These are phyloP conservation scores for Lysandra bellargus DNA, from an alignment of 2,888 invertebrate species.

Conservation along the genomic window DNA sequence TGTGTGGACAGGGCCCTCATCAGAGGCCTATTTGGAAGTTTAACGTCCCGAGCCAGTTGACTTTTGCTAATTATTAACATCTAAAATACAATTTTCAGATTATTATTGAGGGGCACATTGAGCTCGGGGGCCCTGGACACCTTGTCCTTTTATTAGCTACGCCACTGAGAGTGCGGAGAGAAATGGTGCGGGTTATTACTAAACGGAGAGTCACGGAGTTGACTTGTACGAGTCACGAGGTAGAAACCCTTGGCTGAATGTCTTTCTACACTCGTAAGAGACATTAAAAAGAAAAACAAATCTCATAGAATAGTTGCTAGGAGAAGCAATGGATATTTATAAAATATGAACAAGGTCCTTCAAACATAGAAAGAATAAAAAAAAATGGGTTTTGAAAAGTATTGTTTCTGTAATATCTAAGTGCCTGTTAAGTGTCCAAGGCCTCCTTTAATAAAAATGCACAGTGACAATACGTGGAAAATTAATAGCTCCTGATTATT, in stretches of 20 bases:
- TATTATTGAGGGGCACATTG: too few relatives aligned
- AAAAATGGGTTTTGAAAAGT: too few relatives aligned
- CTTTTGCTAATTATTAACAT: too few relatives aligned
- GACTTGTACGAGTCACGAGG: conserved; percentile 67
- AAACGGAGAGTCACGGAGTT: conserved; percentile 61
- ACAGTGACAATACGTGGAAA: too few relatives aligned
- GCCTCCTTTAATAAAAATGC: too few relatives aligned
- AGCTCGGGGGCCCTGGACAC: too few relatives aligned
- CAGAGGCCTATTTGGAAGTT: neutral
- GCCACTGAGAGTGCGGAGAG: conserved; percentile 52
- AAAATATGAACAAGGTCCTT: too few relatives aligned
- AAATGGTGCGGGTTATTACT: conserved; percentile 72
- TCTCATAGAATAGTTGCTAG: neutral
- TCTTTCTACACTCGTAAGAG: neutral
- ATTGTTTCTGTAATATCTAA: too few relatives aligned
- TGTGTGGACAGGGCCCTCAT: neutral
- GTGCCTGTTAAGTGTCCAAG: too few relatives aligned
- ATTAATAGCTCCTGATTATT: neutral
- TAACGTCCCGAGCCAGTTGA: neutral
- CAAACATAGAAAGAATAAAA: too few relatives aligned
- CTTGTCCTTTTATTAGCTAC: too few relatives aligned
- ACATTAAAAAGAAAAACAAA: neutral
- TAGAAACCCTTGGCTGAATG: conserved; percentile 31
- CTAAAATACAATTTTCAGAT: neutral
- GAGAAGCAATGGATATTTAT: too few relatives aligned